phyloP scores from a whole-genome alignment of 2,797 vertebrate species.

The Sebastiscus albofasciatus region DNA sequence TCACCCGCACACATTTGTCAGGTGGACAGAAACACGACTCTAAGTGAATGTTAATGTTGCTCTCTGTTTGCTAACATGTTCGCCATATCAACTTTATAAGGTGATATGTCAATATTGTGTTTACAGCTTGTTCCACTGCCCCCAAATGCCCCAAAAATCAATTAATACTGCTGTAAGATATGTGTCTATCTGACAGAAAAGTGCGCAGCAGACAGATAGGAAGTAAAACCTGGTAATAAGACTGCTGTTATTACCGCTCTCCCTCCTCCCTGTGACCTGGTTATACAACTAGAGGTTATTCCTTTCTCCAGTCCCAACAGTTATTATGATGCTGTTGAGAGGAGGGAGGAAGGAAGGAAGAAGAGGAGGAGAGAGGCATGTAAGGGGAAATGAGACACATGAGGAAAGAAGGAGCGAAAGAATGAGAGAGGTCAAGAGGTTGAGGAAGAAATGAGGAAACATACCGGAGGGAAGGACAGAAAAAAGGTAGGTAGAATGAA shows the following conservation, averaged over 20 bases:
- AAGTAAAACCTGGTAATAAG: background rate
- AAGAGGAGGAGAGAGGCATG: background rate
- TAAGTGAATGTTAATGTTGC: too few species aligned
- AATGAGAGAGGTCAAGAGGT: background rate
- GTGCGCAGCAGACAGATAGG: background rate
- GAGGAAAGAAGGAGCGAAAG: background rate
- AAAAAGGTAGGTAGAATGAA: background rate
- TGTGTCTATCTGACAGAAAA: background rate
- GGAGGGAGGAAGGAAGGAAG: background rate
- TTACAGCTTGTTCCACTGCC: background rate
- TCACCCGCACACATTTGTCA: background rate
- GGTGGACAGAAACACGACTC: background rate
- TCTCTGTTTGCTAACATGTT: background rate
- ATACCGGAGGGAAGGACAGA: background rate
- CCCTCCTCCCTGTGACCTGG: background rate
- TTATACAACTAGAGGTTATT: constrained; percentile 15
- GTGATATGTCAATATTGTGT: background rate
- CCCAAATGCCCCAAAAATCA: background rate
- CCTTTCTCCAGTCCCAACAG: background rate
- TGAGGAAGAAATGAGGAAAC: background rate
- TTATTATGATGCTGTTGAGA: background rate
- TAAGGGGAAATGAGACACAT: background rate
- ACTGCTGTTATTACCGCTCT: background rate
- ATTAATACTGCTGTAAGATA: background rate
- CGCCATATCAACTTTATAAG: background rate